A percentile compares a stretch with the other conserved stretches of the same genome.
Conservation (phyloP, 1,140 invertebrate species). For the Laodelphax striatellus region DNA sequence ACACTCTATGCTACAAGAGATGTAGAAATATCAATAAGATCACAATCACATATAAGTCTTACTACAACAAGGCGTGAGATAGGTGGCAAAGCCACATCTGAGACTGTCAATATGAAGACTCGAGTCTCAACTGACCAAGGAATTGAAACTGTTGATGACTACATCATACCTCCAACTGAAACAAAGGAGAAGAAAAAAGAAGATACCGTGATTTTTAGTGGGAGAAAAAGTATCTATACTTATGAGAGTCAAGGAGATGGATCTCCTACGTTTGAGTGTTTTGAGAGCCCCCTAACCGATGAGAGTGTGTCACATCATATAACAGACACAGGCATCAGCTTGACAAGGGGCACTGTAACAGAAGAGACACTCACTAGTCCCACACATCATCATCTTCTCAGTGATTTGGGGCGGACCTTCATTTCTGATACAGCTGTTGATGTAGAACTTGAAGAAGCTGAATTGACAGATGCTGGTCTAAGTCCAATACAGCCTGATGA, state of each 20-base stretch:
- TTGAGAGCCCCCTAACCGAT: constrained; percentile 34
- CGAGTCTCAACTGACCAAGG: constrained; percentile 27
- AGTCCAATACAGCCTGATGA: constrained; percentile 41
- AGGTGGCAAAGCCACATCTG: constrained; percentile 32
- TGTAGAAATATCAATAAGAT: constrained; percentile 39
- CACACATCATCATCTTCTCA: constrained; percentile 26
- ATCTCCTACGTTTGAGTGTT: constrained; percentile 24
- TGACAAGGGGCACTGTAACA: constrained; percentile 35
- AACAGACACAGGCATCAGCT: constrained; percentile 38
- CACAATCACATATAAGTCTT: constrained; percentile 38
- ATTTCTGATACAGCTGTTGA: constrained; percentile 37
- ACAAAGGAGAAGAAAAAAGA: constrained; percentile 31
- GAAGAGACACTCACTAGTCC: constrained; percentile 38
- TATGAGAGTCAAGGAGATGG: constrained; percentile 31
- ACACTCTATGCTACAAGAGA: constrained; percentile 35
- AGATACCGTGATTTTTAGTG: constrained; percentile 38
- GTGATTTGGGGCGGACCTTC: constrained; percentile 20
- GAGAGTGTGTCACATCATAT: constrained; percentile 38
- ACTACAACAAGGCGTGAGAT: constrained; percentile 30
- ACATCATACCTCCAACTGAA: constrained; percentile 29
- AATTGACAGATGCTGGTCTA: constrained; percentile 40
- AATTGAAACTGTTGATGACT: constrained; percentile 21
- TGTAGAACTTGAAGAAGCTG: constrained; percentile 35
- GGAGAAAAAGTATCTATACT: constrained; percentile 35
- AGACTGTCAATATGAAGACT: constrained; percentile 33